Evolutionary conservation across 2,113 vertebrate genomes (phyloP).

Genomic region (Centropus unirufus): DNA sequence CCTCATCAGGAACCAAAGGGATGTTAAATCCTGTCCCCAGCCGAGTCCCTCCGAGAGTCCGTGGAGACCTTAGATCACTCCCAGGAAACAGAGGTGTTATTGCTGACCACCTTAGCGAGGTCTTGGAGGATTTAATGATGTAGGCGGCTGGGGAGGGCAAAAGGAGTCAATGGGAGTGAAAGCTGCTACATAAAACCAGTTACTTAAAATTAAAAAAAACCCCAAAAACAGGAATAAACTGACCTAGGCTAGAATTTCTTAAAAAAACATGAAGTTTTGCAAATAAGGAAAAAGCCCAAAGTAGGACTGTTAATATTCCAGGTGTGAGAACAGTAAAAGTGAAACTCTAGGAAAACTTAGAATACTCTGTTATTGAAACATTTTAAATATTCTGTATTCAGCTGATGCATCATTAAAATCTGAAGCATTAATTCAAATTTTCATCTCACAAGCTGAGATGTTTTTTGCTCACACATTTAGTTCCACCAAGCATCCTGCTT

Average conservation of each 20-base stretch:
- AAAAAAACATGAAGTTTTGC: not conserved
- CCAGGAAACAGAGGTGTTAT: not conserved
- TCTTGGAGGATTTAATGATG: not conserved
- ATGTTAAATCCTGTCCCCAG: not conserved
- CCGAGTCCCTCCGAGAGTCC: not conserved
- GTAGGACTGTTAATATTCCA: not conserved
- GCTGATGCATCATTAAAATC: not conserved
- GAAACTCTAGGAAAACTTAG: not conserved
- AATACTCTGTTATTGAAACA: not conserved
- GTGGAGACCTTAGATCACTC: not conserved
- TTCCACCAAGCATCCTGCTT: not conserved
- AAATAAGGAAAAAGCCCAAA: not conserved
- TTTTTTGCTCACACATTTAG: not conserved
- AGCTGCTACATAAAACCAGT: not conserved
- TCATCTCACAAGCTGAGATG: not conserved
- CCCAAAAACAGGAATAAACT: not conserved
- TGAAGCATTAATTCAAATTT: not conserved
- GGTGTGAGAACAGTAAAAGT: not conserved
- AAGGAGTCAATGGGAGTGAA: not conserved
- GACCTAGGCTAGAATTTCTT: not conserved
- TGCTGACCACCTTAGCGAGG: not conserved
- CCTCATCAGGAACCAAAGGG: not conserved
- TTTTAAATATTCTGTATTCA: not conserved
- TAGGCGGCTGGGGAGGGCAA: not conserved
- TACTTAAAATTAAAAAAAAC: not conserved